A percentile compares a stretch with the other conserved stretches of the same genome.
Evolutionary conservation across 2,797 vertebrate genomes (phyloP).

Genomic region (Furcifer pardalis): DNA sequence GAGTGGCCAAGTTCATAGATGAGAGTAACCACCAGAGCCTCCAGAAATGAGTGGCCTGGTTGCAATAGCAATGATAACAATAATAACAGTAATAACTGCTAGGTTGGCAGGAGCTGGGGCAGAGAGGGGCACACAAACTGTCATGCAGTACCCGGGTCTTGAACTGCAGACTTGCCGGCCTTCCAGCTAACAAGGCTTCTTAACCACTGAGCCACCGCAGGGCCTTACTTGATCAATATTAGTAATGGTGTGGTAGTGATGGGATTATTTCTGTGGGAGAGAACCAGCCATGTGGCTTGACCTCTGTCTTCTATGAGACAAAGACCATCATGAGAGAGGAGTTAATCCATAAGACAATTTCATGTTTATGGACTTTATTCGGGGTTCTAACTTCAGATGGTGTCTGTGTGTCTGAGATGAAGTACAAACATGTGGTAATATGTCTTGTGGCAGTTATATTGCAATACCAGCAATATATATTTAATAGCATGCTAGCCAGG

Average conservation of each 20-base stretch:
- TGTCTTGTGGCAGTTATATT: neutral
- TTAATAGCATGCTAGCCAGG: neutral
- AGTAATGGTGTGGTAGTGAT: neutral
- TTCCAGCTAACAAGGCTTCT: no score
- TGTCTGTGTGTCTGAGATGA: neutral
- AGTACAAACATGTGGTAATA: neutral
- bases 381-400: accelerated
- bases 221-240: neutral
- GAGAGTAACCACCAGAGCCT: no score
- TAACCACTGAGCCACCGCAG: no score
- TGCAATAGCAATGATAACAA: no score
- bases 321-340: neutral
- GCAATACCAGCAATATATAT: neutral
- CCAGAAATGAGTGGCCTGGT: neutral
- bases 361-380: neutral
- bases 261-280: neutral
- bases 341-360: conserved; percentile 20
- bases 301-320: neutral
- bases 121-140: no score
- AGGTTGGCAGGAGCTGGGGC: no score
- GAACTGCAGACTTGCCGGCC: no score
- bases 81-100: no score
- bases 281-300: no score
- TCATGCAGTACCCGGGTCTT: no score
- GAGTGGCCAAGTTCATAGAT: no score